Evolutionary conservation across 1,140 invertebrate species (phyloP), one percentile per base, ranked within the genome.

Genomic region (Drosophila busckii): DNA sequence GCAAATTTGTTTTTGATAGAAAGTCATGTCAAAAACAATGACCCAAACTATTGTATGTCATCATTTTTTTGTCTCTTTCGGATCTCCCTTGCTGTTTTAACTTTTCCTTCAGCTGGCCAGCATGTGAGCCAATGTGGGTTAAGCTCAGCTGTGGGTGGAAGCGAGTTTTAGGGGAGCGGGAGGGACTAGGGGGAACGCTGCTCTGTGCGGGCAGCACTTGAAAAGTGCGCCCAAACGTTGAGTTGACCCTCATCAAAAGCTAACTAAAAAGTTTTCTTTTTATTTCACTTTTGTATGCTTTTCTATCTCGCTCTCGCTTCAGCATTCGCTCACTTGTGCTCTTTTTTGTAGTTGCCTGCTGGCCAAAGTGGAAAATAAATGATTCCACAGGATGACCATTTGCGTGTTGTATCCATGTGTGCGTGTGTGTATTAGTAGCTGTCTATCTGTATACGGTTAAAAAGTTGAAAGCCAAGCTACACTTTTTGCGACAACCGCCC

Each of bases 171-270:
- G n/a, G n/a, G 25, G 8, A 26, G 41, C 15, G 23, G 23, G 8
- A 22, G 22, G 9, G 19, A 9, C 3, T 1, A 20, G 17, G 15
- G 8, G 19, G 38, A n/a, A n/a, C n/a, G n/a, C n/a, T n/a, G n/a
- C n/a, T n/a, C n/a, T n/a, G n/a, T n/a, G n/a, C n/a, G 5, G 34
- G 19, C 12, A 52, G 54, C 60, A 82, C 75, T 82, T 82, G 75
- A 82, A 75, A 75, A 83, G 70, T 82, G 68, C 63, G 49, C 63
- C 54, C 62, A 64, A 65, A 50, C 56, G 65, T 56, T 83, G 61
- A 83, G 76, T 82, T 83, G 75, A 82, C 75, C 75, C 75, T 82
- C 76, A 82, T 82, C 75, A 82, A 82, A 82, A 82, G 75, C 75
- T 83, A 82, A 82, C 75, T 82, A 82, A 82, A 73, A 82, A 82